Base-by-base conservation (phyloP, 2,888 invertebrate genomes). In the Coecobrya sp. region DNA sequence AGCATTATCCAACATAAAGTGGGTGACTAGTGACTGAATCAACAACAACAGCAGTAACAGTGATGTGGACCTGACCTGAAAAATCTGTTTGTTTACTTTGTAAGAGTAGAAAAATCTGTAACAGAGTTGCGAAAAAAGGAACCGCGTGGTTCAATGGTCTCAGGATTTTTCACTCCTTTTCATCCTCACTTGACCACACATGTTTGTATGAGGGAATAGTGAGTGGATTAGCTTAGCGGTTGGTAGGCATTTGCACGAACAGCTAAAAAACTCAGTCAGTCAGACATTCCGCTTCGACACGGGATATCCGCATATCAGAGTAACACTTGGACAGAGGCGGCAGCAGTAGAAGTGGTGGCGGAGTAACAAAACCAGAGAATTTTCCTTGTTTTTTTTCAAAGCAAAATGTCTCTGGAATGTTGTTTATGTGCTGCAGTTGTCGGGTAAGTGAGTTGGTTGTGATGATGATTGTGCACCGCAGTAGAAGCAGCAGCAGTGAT, bases 261-360 rank as follows among this genome's bases (percentile, higher is more conserved):
- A n/a, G 22, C 55, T 13, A 55, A 16, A n/a, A 62, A n/a, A 59
- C 62, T 10, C 49, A 36, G 8, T 25, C 76, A 45, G 1, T 16
- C 76, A 76, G 19, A 76, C 76, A 76, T 76, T 76, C 76, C 76
- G 22, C 25, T 76, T 55, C n/a, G 81, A 59, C 81, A 81, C 55
- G 52, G 55, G 2, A 81, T 25, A 79, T n/a, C n/a, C 1, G 55
- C 79, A 52, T 49, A 19, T 11, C 49, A 45, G 36, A 42, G 45
- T 76, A 76, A 76, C 76, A 76, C 76, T 76, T 45, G 19, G 11
- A 49, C 73, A 10, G 27, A n/a, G 30, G 30, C 16, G 68, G 68
- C 30, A 68, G 68, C 36, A 36, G 36, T 36, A 36, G 3, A 2
- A 36, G 3, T 7, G 7, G 36, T 49, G 49, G 11, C 10, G 42